These are phyloP conservation scores for Hetaerina titia DNA, from an alignment of 2,888 invertebrate genomes.

Conservation along the genomic window DNA sequence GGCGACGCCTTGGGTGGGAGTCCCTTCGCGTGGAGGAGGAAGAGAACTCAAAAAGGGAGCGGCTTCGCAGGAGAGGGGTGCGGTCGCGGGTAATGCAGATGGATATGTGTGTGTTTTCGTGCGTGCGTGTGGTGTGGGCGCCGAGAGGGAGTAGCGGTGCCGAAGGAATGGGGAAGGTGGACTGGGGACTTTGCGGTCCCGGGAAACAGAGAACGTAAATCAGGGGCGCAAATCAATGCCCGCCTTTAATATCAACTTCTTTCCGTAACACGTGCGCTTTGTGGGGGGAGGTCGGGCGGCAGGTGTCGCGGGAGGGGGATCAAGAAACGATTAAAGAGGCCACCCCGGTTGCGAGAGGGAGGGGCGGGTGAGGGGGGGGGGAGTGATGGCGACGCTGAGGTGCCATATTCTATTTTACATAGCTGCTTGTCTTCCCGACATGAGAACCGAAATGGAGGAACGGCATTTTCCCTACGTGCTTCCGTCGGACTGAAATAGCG, in stretches of 20 bases:
- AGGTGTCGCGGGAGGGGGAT: neutral
- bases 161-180: neutral
- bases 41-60: neutral
- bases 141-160: too few relatives aligned
- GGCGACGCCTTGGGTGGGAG: too few relatives aligned
- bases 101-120: too few relatives aligned
- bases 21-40: too few relatives aligned
- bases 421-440: too few relatives aligned
- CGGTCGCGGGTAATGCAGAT: too few relatives aligned
- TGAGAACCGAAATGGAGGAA: too few relatives aligned
- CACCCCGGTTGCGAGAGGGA: too few relatives aligned
- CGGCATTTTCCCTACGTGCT: too few relatives aligned
- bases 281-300: neutral
- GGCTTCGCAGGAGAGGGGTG: neutral
- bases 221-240: slow-evolving; percentile 59
- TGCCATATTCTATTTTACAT: neutral
- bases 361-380: too few relatives aligned
- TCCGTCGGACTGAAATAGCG: too few relatives aligned
- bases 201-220: slow-evolving; percentile 23
- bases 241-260: slow-evolving; percentile 34
- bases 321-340: neutral
- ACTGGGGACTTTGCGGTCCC: neutral
- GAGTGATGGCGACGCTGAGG: neutral
- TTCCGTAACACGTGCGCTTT: slow-evolving; percentile 28
- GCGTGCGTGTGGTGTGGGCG: too few relatives aligned